Conservation (phyloP, 2,888 invertebrate genomes). For the Zhuqinia jingwanae region DNA sequence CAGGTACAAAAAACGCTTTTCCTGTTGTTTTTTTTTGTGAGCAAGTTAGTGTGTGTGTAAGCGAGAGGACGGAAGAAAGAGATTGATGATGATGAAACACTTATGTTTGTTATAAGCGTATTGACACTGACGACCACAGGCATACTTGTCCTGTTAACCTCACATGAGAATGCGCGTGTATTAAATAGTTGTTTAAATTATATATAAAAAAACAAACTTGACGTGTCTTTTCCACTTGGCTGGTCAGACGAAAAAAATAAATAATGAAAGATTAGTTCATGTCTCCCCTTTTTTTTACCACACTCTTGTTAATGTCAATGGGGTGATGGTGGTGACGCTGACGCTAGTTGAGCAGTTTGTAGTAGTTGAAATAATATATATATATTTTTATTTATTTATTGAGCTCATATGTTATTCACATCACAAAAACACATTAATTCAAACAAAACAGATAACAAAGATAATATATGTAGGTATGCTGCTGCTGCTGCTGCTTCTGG, state of each 20-base stretch:
- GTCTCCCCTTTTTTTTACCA: too few relatives aligned
- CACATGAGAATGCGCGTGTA: too few relatives aligned
- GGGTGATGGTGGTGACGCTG: constrained; percentile 5
- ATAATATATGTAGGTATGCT: constrained; percentile 12
- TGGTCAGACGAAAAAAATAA: constrained; percentile 5
- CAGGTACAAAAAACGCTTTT: too few relatives aligned
- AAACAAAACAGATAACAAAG: constrained; percentile 14
- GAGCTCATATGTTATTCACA: not conserved
- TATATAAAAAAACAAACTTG: too few relatives aligned
- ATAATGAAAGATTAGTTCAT: constrained; percentile 8
- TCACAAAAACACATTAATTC: not conserved
- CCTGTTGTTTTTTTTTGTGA: not conserved
- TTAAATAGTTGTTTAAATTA: too few relatives aligned
- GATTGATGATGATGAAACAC: not conserved
- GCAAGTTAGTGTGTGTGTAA: not conserved
- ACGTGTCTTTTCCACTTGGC: constrained; percentile 6
- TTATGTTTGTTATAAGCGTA: not conserved
- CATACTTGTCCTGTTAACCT: not conserved
- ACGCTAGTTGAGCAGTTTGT: not conserved
- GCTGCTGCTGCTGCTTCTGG: too few relatives aligned
- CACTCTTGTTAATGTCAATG: not conserved
- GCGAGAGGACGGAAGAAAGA: too few relatives aligned
- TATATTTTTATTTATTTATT: too few relatives aligned
- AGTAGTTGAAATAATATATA: not conserved
- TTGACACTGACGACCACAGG: not conserved